phyloP scores from a whole-genome alignment of 2,888 invertebrate species.

The Dinocampus coccinellae region DNA sequence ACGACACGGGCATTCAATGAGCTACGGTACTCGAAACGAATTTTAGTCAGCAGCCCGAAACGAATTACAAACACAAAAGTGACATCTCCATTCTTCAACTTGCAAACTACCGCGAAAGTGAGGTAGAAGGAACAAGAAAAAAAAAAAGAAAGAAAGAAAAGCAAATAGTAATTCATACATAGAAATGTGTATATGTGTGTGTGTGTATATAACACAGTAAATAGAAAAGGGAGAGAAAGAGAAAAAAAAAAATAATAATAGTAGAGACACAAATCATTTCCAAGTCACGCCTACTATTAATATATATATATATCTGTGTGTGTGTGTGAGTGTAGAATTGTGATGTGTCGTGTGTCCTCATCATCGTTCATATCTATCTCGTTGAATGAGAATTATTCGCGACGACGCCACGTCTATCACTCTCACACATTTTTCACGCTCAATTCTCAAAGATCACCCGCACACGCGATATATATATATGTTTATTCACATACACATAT shows the following conservation, averaged over 20 bases:
- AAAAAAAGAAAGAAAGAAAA: conserved; percentile 37
- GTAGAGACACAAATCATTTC: not conserved
- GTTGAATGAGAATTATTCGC: conserved; percentile 15
- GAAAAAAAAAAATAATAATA: conserved; percentile 32
- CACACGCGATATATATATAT: conserved; percentile 3
- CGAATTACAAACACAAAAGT: conserved; percentile 62
- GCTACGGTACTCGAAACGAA: conserved; percentile 50
- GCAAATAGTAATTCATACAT: too few relatives aligned
- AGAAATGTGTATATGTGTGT: conserved; percentile 33
- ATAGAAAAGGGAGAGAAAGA: conserved; percentile 20
- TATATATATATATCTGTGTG: not conserved
- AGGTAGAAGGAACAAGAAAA: conserved; percentile 35
- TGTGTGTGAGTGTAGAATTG: not conserved
- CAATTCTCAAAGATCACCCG: conserved; percentile 47
- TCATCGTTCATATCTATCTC: conserved; percentile 14
- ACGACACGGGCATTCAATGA: conserved; percentile 20
- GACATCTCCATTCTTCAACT: conserved; percentile 64
- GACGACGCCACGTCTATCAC: conserved; percentile 13
- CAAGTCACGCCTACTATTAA: not conserved
- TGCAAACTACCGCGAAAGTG: conserved; percentile 42
- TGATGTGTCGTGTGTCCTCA: conserved; percentile 17
- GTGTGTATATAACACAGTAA: conserved; percentile 16
- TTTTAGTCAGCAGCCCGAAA: conserved; percentile 60
- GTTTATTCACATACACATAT: conserved; percentile 4
- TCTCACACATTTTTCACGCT: conserved; percentile 60